phyloP scores from a whole-genome alignment of 2,888 invertebrate species.

The Lumbricus terrestris region DNA sequence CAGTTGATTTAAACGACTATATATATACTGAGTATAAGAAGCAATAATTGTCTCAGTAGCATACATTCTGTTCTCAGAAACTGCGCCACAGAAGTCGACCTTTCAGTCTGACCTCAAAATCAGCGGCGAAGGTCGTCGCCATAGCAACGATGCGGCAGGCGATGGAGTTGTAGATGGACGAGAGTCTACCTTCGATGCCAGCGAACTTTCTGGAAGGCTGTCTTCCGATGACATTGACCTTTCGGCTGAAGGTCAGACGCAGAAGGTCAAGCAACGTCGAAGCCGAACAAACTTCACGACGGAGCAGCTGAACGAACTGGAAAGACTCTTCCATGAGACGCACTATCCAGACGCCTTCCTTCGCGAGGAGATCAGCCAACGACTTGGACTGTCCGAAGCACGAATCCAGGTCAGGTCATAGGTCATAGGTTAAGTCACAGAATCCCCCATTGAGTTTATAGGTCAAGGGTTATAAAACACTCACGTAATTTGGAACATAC shows the following conservation, averaged over 20 bases:
- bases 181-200: neutral
- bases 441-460: neutral
- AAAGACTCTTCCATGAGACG: constrained; percentile 90
- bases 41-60: neutral
- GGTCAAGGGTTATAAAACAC: neutral
- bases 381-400: constrained; percentile 87
- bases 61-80: neutral
- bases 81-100: neutral
- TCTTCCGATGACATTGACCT: constrained; percentile 12
- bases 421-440: neutral
- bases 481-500: neutral
- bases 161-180: neutral
- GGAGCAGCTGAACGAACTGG: constrained; percentile 89
- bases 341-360: constrained; percentile 96
- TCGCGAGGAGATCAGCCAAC: constrained; percentile 86
- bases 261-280: constrained; percentile 71
- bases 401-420: constrained; percentile 76
- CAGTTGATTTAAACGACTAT: neutral
- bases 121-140: neutral
- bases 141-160: neutral
- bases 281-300: constrained; percentile 92
- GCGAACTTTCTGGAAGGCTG: neutral
- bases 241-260: neutral
- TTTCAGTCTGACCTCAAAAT: neutral
- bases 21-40: too few species aligned